These are phyloP conservation scores for Gastrophysa polygoni DNA, from an alignment of 2,888 invertebrate genomes.

Conservation along the genomic window DNA sequence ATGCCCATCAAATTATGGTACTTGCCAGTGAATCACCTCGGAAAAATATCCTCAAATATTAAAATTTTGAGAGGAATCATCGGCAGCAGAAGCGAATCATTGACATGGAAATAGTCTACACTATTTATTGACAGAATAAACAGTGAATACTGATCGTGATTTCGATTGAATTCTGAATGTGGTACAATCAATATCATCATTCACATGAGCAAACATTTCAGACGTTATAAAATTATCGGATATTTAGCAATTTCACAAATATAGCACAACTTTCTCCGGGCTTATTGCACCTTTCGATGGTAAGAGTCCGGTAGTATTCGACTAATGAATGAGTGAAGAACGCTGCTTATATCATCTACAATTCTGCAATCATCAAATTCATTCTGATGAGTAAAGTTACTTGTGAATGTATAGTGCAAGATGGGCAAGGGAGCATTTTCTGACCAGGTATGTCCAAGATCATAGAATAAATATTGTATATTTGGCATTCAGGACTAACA, in stretches of 20 bases:
- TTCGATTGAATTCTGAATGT: no score
- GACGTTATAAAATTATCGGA: not conserved
- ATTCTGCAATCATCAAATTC: not conserved
- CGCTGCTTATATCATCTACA: not conserved
- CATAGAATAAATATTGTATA: not conserved
- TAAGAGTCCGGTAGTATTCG: not conserved
- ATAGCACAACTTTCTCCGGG: conserved; percentile 23
- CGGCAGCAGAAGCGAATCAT: no score
- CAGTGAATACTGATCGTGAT: no score
- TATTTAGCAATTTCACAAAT: conserved; percentile 13
- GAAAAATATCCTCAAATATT: no score
- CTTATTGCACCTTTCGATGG: conserved; percentile 1
- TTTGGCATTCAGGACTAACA: no score
- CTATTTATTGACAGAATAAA: no score
- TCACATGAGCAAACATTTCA: not conserved
- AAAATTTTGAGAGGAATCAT: no score
- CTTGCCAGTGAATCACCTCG: no score
- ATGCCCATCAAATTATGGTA: no score
- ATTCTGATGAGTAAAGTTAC: not conserved
- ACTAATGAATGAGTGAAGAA: not conserved
- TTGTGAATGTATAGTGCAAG: not conserved
- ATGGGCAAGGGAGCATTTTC: not conserved
- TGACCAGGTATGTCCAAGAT: conserved; percentile 20
- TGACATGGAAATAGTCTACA: no score
- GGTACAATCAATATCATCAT: not conserved